These are phyloP conservation scores for Patella depressa DNA, from an alignment of 2,888 invertebrate genomes.

Conservation along the genomic window DNA sequence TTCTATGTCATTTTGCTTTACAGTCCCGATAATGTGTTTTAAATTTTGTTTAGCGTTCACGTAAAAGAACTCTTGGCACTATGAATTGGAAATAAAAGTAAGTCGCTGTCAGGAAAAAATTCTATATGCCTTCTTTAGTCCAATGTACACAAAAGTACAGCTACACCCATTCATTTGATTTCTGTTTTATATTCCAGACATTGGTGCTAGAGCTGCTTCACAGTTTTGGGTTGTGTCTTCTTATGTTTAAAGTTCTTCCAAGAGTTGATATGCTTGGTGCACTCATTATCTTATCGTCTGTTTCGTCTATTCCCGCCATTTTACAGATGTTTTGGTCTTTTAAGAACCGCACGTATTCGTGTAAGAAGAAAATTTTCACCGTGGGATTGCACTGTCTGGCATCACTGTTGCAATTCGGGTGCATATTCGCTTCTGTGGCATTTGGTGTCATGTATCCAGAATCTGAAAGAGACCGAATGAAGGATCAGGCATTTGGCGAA, in stretches of 20 bases:
- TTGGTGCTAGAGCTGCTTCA: conserved; percentile 60
- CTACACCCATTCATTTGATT: neutral
- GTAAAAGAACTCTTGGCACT: too few relatives aligned
- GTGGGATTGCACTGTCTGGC: conserved; percentile 45
- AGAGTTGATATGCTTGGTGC: conserved; percentile 62
- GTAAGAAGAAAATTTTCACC: conserved; percentile 38
- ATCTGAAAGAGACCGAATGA: conserved; percentile 28
- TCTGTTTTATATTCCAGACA: conserved; percentile 43
- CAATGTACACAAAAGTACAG: too few relatives aligned
- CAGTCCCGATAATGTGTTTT: too few relatives aligned
- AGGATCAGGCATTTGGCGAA: conserved; percentile 34
- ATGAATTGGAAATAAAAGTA: too few relatives aligned
- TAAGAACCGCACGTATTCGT: conserved; percentile 35
- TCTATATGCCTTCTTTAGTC: too few relatives aligned
- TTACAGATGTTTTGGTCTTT: conserved; percentile 43
- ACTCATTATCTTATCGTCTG: conserved; percentile 55
- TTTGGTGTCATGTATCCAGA: conserved; percentile 33
- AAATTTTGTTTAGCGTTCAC: too few relatives aligned
- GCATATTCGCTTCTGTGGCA: conserved; percentile 42
- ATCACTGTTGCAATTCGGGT: conserved; percentile 49
- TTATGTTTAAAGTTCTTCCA: conserved; percentile 67
- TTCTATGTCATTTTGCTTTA: too few relatives aligned
- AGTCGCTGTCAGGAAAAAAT: too few relatives aligned
- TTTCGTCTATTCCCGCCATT: conserved; percentile 57
- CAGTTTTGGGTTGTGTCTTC: conserved; percentile 62